Percentiles rank a stretch among this genome's conserved stretches.
Evolutionary conservation across 2,797 vertebrate genomes (phyloP).

Genomic region (Sebastes oblongus): DNA sequence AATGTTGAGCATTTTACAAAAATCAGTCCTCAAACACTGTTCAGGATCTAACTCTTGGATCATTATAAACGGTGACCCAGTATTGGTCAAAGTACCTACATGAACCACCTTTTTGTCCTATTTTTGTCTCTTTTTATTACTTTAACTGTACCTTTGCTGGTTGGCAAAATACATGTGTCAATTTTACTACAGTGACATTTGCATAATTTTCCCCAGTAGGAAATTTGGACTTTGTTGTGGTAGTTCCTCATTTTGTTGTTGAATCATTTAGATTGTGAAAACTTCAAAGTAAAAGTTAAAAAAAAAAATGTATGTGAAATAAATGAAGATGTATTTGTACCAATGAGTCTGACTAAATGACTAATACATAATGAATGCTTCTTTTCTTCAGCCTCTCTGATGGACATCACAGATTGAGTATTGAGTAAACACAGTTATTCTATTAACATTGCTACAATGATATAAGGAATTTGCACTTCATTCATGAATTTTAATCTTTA

Average conservation of each 20-base stretch:
- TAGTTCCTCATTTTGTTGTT: slow-evolving; percentile 90
- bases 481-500: neutral
- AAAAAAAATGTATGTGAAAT: slow-evolving; percentile 86
- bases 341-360: slow-evolving; percentile 54
- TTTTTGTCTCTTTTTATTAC: slow-evolving; percentile 78
- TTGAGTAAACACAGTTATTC: neutral
- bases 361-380: neutral
- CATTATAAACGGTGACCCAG: slow-evolving; percentile 53
- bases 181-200: slow-evolving; percentile 80
- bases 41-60: slow-evolving; percentile 62
- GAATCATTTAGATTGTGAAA: slow-evolving; percentile 89
- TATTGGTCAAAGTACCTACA: slow-evolving; percentile 58
- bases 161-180: slow-evolving; percentile 74
- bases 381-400: slow-evolving; percentile 6
- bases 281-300: slow-evolving; percentile 73
- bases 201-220: slow-evolving; percentile 77
- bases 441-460: neutral
- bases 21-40: slow-evolving; percentile 65
- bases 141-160: slow-evolving; percentile 76
- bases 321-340: slow-evolving; percentile 88
- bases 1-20: slow-evolving; percentile 70
- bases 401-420: neutral
- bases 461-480: neutral
- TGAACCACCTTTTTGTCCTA: slow-evolving; percentile 74
- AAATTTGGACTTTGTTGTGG: slow-evolving; percentile 86